Base-by-base conservation (phyloP, 1,140 invertebrate genomes). In the Calliopsis andreniformis region DNA sequence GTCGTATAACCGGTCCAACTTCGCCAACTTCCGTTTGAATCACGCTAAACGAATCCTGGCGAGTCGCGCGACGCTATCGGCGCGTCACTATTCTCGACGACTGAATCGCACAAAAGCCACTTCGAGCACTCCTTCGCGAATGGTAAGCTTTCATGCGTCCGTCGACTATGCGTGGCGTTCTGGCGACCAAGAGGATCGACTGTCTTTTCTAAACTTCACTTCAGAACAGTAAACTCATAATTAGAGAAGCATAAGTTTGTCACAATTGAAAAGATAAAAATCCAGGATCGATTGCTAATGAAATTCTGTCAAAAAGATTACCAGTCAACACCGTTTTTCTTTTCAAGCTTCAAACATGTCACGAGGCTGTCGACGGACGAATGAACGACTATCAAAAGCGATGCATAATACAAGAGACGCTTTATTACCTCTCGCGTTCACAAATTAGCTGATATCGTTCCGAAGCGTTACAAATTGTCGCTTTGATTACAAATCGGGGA, bases 21-120 rank as follows among this genome's bases (percentile, higher is more conserved):
- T 83, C 25, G 32, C 58, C 58, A 83, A 83, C 80, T 83, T 83
- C 76, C 72, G 64, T 83, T 82, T 83, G 76, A 82, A 83, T 83
- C 78, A 72, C 59, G 69, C 73, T 83, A 79, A 83, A 83, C 80
- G 81, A 79, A 82, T 82, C 80, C 64, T 67, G 75, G 80, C 35
- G 68, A 75, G 82, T 76, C 59, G 76, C 70, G 76, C 62, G 64
- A 82, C 80, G 80, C 63, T 82, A 82, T 83, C 81, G 76, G 80
- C 81, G 79, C 80, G 81, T 82, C 80, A 78, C 80, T 66, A 70
- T 63, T 61, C 79, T 45, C 59, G 61, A 39, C 25, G 67, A 28
- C 59, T 39, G 80, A 82, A 72, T 81, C 49, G 62, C 73, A 82
- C 79, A 82, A 82, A 82, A 82, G 79, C 80, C 49, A 53, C 61